Evolutionary conservation across 2,888 invertebrate genomes (phyloP).

Genomic region (Acanthosepion pharaonis): DNA sequence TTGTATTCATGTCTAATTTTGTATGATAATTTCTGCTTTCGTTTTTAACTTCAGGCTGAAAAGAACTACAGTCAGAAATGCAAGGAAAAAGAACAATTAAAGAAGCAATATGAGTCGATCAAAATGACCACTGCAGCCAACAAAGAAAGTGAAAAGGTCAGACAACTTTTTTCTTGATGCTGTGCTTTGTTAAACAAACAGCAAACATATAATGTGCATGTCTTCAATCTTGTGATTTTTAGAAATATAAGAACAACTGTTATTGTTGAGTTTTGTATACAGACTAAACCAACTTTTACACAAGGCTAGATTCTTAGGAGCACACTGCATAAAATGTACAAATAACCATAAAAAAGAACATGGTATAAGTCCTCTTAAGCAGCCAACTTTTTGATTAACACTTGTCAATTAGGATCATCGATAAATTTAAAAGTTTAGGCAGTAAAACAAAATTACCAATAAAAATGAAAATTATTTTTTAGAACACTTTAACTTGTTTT

Average conservation of each 20-base stretch:
- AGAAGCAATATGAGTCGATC: constrained; percentile 34
- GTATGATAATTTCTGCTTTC: background rate
- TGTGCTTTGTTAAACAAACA: background rate
- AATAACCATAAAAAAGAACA: too few relatives aligned
- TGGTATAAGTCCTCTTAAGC: too few relatives aligned
- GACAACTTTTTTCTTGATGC: background rate
- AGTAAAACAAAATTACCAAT: too few relatives aligned
- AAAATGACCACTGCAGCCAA: background rate
- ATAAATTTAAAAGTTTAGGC: too few relatives aligned
- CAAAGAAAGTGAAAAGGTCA: constrained; percentile 42
- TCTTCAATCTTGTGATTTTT: background rate
- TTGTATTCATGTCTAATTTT: background rate
- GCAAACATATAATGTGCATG: background rate
- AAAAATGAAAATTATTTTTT: too few relatives aligned
- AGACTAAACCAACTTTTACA: too few relatives aligned
- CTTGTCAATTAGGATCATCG: too few relatives aligned
- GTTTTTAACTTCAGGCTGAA: background rate
- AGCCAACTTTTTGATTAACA: too few relatives aligned
- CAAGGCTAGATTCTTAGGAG: too few relatives aligned
- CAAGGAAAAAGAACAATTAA: constrained; percentile 10
- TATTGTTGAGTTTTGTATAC: background rate
- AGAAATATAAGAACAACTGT: background rate
- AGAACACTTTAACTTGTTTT: too few relatives aligned
- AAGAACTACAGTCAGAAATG: constrained; percentile 25
- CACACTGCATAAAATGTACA: too few relatives aligned